Percentiles rank a stretch among this genome's conserved stretches.
Evolutionary conservation across 2,797 vertebrate species (phyloP).

Genomic region (Lepilemur ruficaudatus): DNA sequence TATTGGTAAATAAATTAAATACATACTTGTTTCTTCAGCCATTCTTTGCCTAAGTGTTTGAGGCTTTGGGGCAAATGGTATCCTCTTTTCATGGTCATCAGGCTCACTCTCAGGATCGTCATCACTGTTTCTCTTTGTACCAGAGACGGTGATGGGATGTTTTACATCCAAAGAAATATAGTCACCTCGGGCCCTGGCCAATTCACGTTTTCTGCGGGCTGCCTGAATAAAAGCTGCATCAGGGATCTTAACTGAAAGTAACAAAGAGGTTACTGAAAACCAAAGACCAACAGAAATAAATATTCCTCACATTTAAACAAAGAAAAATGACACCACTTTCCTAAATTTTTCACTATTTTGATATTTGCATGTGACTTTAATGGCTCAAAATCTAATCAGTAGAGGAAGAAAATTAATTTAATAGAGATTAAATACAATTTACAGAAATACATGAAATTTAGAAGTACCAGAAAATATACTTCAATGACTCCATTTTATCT

Average conservation of each 20-base stretch:
- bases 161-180: slow-evolving; percentile 88
- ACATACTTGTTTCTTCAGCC: slow-evolving; percentile 88
- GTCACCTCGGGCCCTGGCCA: slow-evolving; percentile 84
- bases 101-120: slow-evolving; percentile 87
- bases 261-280: slow-evolving; percentile 38
- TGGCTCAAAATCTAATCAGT: background rate
- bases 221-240: slow-evolving; percentile 83
- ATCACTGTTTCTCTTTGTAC: slow-evolving; percentile 73
- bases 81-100: slow-evolving; percentile 89
- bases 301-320: background rate
- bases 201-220: slow-evolving; percentile 86
- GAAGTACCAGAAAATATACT: background rate
- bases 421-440: background rate
- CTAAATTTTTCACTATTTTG: background rate
- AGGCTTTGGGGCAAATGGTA: slow-evolving; percentile 88
- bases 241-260: slow-evolving; percentile 86
- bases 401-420: background rate
- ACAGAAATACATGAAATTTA: background rate
- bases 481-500: background rate
- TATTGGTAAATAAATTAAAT: background rate
- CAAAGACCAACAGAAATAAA: background rate
- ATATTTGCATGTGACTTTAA: background rate
- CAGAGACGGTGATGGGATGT: slow-evolving; percentile 34
- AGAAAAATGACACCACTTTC: background rate
- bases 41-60: slow-evolving; percentile 91